These are phyloP conservation scores for Prietella phreatophila DNA, from an alignment of 2,113 vertebrate species.

Conservation along the genomic window DNA sequence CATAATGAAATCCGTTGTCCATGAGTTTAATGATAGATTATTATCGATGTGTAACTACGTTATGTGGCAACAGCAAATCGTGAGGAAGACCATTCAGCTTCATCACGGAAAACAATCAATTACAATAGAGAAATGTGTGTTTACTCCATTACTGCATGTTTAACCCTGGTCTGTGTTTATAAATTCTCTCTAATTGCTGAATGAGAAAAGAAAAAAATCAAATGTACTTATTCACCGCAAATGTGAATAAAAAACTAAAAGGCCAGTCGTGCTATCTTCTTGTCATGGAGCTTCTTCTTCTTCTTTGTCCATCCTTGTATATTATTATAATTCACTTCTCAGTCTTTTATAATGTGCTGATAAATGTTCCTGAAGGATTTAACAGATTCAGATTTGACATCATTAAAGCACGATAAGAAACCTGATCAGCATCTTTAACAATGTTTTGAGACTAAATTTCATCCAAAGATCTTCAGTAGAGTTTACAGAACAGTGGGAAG, in stretches of 20 bases:
- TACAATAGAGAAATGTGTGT: too few relatives aligned
- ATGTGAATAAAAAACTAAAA: neutral
- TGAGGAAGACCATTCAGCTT: too few relatives aligned
- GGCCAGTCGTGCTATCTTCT: neutral
- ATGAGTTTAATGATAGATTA: too few relatives aligned
- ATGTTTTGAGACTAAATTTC: neutral
- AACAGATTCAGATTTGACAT: neutral
- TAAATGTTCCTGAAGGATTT: neutral
- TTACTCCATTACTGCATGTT: too few relatives aligned
- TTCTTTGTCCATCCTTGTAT: neutral
- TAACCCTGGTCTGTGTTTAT: too few relatives aligned
- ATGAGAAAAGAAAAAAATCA: neutral
- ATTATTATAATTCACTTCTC: neutral
- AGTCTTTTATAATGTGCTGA: neutral
- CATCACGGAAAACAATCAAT: too few relatives aligned
- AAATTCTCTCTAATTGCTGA: neutral
- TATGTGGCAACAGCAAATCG: too few relatives aligned
- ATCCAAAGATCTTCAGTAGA: neutral
- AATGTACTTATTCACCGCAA: neutral
- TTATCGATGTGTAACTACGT: too few relatives aligned
- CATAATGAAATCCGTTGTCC: too few relatives aligned
- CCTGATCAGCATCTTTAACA: neutral
- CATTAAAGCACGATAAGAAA: neutral
- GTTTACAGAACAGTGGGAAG: neutral
- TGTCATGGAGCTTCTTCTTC: too few relatives aligned